Percentiles rank a stretch among this genome's conserved stretches.
Evolutionary conservation across 2,888 invertebrate species (phyloP).

Genomic region (Hermaeophaga mercurialis): DNA sequence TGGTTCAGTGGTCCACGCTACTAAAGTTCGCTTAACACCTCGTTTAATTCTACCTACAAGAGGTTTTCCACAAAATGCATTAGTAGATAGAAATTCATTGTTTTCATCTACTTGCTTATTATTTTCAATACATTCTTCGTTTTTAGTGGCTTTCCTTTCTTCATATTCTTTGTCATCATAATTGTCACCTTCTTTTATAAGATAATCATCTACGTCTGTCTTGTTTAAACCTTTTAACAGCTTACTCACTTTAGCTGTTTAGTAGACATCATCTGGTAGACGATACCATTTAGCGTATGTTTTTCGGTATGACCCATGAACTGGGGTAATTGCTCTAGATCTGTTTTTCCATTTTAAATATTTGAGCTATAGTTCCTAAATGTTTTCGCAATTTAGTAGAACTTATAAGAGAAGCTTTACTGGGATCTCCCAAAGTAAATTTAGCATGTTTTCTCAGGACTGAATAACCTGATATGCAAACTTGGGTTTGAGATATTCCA

Average conservation of each 20-base stretch:
- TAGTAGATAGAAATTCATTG: too few relatives aligned
- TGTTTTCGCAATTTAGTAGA: constrained; percentile 21
- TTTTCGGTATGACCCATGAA: constrained; percentile 26
- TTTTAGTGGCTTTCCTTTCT: too few relatives aligned
- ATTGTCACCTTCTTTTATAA: too few relatives aligned
- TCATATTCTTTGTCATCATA: too few relatives aligned
- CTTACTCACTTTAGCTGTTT: neutral
- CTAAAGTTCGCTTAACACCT: too few relatives aligned
- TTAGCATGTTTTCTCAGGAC: constrained; percentile 10
- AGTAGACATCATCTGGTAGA: constrained; percentile 4
- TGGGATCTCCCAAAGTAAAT: constrained; percentile 14
- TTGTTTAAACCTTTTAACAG: neutral
- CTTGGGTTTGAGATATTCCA: neutral
- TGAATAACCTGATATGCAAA: neutral
- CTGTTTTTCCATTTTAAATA: constrained; percentile 18
- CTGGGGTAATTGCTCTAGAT: constrained; percentile 14
- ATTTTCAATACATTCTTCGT: too few relatives aligned
- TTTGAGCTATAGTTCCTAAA: constrained; percentile 20
- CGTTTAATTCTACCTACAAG: too few relatives aligned
- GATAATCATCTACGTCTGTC: too few relatives aligned
- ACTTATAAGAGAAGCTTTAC: constrained; percentile 10
- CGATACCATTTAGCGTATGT: constrained; percentile 25
- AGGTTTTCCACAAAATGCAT: too few relatives aligned
- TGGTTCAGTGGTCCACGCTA: too few relatives aligned
- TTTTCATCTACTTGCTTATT: too few relatives aligned